Evolutionary conservation across 2,888 invertebrate genomes (phyloP), one percentile per base, ranked within the genome.

Genomic region (Megamerina dolium): DNA sequence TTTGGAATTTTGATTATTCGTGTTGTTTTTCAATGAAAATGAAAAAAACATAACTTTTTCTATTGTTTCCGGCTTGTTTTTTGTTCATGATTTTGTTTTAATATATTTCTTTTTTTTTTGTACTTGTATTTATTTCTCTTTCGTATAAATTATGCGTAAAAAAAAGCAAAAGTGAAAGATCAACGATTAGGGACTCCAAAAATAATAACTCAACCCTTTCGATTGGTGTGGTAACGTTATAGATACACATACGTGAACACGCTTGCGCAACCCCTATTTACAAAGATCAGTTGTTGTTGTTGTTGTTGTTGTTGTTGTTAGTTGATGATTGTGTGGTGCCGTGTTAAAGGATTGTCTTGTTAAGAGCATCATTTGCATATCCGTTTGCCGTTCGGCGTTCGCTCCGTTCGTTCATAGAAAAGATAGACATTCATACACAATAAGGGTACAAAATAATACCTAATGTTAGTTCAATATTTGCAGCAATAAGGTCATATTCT

Each of bases 321-420:
- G 30, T 41, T 37, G 27, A 38, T 51, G 49, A 41, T 42, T 47
- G 10, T 9, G 33, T 19, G 23, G 40, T 40, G 40, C 18, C 40
- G 49, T 50, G 55, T 53, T 56, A 57, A n/a, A n/a, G n/a, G n/a
- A n/a, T n/a, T n/a, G n/a, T n/a, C n/a, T n/a, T n/a, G n/a, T n/a
- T n/a, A n/a, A n/a, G 55, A 49, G 52, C 56, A 58, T 64, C 61
- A 63, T 65, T 64, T 65, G 64, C 64, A 64, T 65, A 58, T 63
- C 56, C 58, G 54, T 48, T 13, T 20, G 21, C 20, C 31, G 36
- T 14, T 21, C n/a, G n/a, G n/a, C n/a, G n/a, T n/a, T n/a, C n/a
- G n/a, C n/a, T n/a, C n/a, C n/a, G n/a, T n/a, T n/a, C n/a, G n/a
- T n/a, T n/a, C n/a, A n/a, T n/a, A n/a, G n/a, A n/a, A n/a, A n/a